These are phyloP conservation scores for Porphyrio hochstetteri DNA, from an alignment of 2,113 vertebrate species.

Conservation along the genomic window DNA sequence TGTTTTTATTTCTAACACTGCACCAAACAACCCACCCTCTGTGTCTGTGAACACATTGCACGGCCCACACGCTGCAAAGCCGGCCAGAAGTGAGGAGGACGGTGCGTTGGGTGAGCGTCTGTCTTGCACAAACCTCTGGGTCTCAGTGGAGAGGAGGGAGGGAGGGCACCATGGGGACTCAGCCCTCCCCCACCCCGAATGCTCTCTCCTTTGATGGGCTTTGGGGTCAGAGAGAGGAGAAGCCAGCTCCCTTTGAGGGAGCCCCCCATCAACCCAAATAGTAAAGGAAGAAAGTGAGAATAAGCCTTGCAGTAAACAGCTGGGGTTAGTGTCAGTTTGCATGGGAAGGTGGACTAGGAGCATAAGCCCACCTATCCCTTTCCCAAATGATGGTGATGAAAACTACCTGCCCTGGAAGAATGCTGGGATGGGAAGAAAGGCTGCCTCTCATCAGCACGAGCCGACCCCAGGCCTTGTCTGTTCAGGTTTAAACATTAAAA, in stretches of 20 bases:
- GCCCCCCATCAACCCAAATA: neutral
- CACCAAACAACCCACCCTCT: neutral
- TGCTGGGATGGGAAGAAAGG: neutral
- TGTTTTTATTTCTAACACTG: neutral
- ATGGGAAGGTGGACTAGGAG: neutral
- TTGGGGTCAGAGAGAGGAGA: neutral
- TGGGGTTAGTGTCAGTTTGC: neutral
- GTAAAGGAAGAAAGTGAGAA: neutral
- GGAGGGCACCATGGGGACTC: neutral
- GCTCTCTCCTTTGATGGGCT: neutral
- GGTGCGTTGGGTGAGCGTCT: rapidly evolving
- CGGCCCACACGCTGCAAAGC: rapidly evolving
- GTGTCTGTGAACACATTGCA: rapidly evolving
- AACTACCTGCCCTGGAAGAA: neutral
- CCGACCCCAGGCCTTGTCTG: too few species aligned
- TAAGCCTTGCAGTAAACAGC: neutral
- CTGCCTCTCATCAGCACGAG: rapidly evolving
- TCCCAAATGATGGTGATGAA: neutral
- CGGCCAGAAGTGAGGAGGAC: neutral
- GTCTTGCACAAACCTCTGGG: too few species aligned
- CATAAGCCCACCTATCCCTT: neutral
- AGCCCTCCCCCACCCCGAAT: rapidly evolving
- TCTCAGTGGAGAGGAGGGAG: neutral
- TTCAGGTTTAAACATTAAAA: neutral
- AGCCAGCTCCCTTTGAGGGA: neutral